Evolutionary conservation across 2,113 vertebrate species (phyloP), one percentile per base, ranked within the genome.

Genomic region (Nerophis lumbriciformis): DNA sequence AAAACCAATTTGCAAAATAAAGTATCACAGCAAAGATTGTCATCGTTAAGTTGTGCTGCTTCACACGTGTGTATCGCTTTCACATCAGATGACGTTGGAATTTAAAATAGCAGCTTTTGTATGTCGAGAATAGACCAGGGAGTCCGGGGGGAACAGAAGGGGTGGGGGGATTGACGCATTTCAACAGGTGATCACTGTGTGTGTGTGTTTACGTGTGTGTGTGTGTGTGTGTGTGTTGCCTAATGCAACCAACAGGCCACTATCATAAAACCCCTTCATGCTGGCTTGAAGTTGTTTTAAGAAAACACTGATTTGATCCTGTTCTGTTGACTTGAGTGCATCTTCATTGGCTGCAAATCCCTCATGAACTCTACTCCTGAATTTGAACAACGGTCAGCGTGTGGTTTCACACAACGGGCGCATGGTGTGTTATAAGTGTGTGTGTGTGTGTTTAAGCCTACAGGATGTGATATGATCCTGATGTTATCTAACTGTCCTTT

Each of bases 31-130:
- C 53, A 54, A 54, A 36, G 6, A 35, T 13, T 16, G 8, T 49
- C 36, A 21, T 9, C 38, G 19, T 47, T 5, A 38, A 62, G 45
- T 56, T 13, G 11, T 6, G 55, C 28, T 48, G 65, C 54, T 19
- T 73, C 48, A 3, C 28, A 28, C 28, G 28, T 28, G 28, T 48
- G 61, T 8, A 42, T 57, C 19, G 39, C 54, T 61, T 71, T 72
- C 54, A 71, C 13, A 61, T 62, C 72, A 76, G 65, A 71, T 74
- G 76, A 83, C 63, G 15, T 16, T 50, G 68, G 54, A 76, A 83
- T 83, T 69, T 74, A 56, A 38, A 74, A 80, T 65, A 75, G 71
- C 66, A 66, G 71, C 62, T 65, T 73, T 75, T 74, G 71, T 71
- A 61, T 1, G 51, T 66, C 64, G 37, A 68, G 57, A 81, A 80